These are phyloP conservation scores for Corynorhinus townsendii DNA, from an alignment of 2,113 vertebrate species.

Conservation along the genomic window DNA sequence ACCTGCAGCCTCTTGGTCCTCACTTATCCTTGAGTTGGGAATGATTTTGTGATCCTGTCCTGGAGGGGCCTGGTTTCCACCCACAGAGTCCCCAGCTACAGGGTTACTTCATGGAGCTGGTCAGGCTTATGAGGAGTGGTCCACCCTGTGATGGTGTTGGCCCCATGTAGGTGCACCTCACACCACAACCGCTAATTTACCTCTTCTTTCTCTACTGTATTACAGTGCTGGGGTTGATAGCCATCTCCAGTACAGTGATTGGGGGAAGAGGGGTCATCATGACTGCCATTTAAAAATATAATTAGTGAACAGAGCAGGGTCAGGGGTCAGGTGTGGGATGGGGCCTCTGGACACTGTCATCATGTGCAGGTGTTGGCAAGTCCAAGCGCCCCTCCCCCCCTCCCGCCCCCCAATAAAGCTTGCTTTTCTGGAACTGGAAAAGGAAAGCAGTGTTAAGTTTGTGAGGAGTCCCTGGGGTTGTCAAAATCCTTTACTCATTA, in stretches of 20 bases:
- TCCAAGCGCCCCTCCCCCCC: no score
- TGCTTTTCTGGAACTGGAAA: not conserved
- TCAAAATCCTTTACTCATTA: not conserved
- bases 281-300: not conserved
- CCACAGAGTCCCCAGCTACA: not conserved
- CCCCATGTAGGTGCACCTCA: not conserved
- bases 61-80: not conserved
- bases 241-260: not conserved
- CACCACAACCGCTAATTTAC: not conserved
- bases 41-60: rapidly evolving
- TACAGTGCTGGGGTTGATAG: not conserved
- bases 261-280: not conserved
- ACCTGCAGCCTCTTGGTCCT: not conserved
- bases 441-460: not conserved
- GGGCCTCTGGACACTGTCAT: not conserved
- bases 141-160: not conserved
- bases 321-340: not conserved
- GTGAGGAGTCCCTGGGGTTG: not conserved
- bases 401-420: not conserved
- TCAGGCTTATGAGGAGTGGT: not conserved
- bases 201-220: not conserved
- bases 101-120: not conserved
- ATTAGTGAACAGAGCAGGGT: not conserved
- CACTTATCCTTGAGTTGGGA: not conserved
- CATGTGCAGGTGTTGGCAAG: no score